These are phyloP conservation scores for Oenanthe oenanthe DNA, from an alignment of 2,113 vertebrate species.

Conservation along the genomic window DNA sequence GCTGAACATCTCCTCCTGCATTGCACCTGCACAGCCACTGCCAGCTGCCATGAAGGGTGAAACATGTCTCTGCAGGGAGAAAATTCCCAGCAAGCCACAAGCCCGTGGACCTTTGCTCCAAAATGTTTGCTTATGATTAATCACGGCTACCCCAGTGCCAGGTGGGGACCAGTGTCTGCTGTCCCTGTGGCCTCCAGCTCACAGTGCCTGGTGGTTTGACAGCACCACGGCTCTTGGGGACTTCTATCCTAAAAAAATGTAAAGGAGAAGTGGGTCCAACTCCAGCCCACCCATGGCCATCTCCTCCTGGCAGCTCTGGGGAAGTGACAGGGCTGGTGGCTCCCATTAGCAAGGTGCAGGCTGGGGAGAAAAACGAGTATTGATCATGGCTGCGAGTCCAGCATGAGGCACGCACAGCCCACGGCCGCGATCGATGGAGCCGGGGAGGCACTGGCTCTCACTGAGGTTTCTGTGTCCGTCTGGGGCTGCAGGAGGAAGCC, in stretches of 20 bases:
- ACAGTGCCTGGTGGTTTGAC: fast-evolving
- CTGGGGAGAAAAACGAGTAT: conserved; percentile 28
- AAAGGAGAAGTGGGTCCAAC: background rate
- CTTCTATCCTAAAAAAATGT: background rate
- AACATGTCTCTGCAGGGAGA: background rate
- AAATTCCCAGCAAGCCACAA: background rate
- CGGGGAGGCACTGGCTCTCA: background rate
- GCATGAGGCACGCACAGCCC: background rate
- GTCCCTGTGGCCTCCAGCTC: fast-evolving
- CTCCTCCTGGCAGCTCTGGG: background rate
- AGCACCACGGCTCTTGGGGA: fast-evolving
- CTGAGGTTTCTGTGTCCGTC: background rate
- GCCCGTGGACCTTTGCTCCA: background rate
- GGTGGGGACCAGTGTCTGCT: background rate
- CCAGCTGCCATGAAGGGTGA: background rate
- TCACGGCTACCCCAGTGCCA: background rate
- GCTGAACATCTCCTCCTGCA: background rate
- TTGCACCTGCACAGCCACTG: background rate
- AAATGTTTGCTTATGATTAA: background rate
- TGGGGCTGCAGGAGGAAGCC: background rate
- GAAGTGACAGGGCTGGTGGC: background rate
- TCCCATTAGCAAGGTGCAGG: background rate
- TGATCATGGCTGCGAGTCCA: background rate
- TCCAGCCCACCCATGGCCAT: background rate
- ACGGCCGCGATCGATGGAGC: background rate